phyloP scores from a whole-genome alignment of 2,888 invertebrate genomes.

The Griposia aprilina region DNA sequence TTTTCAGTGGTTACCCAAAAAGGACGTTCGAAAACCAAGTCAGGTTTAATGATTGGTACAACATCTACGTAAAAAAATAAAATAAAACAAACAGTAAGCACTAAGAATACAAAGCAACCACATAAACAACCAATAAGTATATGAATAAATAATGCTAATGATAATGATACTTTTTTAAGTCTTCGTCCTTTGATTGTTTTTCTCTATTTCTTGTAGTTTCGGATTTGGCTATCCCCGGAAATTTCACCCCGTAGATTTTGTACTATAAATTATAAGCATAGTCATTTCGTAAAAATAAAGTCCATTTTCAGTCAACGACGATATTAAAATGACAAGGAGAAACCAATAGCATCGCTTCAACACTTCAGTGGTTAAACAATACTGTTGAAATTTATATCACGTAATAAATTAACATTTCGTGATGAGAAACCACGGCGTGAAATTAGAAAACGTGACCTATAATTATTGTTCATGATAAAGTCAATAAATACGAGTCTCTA shows the following conservation, averaged over 20 bases:
- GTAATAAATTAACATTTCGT: slow-evolving; percentile 59
- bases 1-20: no score
- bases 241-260: not conserved
- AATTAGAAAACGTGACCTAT: slow-evolving; percentile 49
- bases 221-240: not conserved
- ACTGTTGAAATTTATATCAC: slow-evolving; percentile 55
- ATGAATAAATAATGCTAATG: no score
- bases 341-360: slow-evolving; percentile 23
- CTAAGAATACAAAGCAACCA: no score
- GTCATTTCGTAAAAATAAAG: not conserved
- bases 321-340: slow-evolving; percentile 3
- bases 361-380: slow-evolving; percentile 23
- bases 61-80: no score
- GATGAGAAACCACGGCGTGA: slow-evolving; percentile 58
- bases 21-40: no score
- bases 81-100: no score
- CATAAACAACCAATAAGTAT: no score
- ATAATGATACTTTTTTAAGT: no score
- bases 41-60: no score
- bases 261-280: not conserved
- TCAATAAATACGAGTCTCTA: slow-evolving; percentile 21
- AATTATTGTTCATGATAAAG: slow-evolving; percentile 39
- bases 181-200: not conserved
- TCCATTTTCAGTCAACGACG: not conserved
- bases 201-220: not conserved